Evolutionary conservation across 2,797 vertebrate species (phyloP).

Genomic region (Podargus strigoides): DNA sequence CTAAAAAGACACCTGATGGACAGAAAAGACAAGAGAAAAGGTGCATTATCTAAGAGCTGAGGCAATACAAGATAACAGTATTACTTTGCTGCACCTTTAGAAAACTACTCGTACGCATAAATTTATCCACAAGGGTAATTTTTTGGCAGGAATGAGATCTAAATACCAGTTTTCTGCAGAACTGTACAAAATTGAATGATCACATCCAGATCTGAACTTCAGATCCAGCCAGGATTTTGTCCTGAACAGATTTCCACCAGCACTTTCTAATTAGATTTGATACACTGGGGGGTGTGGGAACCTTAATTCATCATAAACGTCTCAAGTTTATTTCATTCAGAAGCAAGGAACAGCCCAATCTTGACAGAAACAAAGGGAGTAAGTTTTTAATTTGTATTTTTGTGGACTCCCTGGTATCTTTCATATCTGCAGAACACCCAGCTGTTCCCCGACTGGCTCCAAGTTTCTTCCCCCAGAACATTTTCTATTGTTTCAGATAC

Average conservation of each 20-base stretch:
- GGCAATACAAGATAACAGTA: neutral
- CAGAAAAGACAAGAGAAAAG: neutral
- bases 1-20: neutral
- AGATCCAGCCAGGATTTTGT: slow-evolving; percentile 4
- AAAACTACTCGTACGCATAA: neutral
- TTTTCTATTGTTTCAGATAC: slow-evolving; percentile 61
- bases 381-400: slow-evolving; percentile 18
- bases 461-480: slow-evolving; percentile 45
- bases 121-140: neutral
- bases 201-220: neutral
- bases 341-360: slow-evolving; percentile 11
- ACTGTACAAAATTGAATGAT: neutral
- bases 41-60: neutral
- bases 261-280: slow-evolving; percentile 33
- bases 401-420: neutral
- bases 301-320: slow-evolving; percentile 17
- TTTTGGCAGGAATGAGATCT: neutral
- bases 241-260: neutral
- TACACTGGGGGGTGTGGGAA: slow-evolving; percentile 1
- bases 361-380: slow-evolving; percentile 29
- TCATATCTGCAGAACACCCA: slow-evolving; percentile 35
- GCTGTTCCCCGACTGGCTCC: slow-evolving; percentile 12
- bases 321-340: neutral
- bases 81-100: neutral
- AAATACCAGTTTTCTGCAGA: neutral